Evolutionary conservation across 2,113 vertebrate species (phyloP).

Genomic region (Neoarius graeffei): DNA sequence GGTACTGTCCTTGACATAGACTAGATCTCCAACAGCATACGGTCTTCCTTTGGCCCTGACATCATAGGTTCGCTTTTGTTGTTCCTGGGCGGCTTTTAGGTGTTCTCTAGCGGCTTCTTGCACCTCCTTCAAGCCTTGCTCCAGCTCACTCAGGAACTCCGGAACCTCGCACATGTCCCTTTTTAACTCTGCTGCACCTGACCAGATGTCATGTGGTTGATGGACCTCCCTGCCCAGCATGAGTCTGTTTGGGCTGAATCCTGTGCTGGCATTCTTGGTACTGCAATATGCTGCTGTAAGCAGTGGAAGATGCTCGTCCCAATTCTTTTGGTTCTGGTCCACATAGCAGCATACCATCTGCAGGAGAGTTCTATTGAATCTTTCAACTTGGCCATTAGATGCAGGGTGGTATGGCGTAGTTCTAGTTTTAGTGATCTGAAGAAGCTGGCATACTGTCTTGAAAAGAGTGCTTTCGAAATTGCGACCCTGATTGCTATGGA

Average conservation of each 20-base stretch:
- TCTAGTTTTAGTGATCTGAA: constrained; percentile 22
- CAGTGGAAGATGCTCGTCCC: background rate
- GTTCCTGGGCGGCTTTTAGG: background rate
- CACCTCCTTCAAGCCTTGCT: background rate
- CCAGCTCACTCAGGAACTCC: background rate
- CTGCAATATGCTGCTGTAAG: background rate
- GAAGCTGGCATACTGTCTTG: background rate
- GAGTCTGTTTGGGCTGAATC: background rate
- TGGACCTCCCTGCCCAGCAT: background rate
- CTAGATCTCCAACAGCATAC: background rate
- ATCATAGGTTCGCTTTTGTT: background rate
- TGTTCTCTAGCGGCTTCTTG: background rate
- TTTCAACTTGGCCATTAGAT: constrained; percentile 36
- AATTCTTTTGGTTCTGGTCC: background rate
- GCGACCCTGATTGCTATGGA: constrained; percentile 32
- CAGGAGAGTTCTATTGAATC: background rate
- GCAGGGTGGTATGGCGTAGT: constrained; percentile 29
- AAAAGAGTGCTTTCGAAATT: constrained; percentile 7
- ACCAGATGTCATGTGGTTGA: background rate
- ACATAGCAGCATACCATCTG: constrained; percentile 7
- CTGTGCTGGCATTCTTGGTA: background rate
- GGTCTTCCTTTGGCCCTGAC: background rate
- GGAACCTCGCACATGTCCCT: background rate
- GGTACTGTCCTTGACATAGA: no score
- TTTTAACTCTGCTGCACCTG: background rate